A percentile compares a stretch with the other conserved stretches of the same genome.
Evolutionary conservation across 37 sponge, comb jelly and placozoan genomes (phyloP).

Genomic region (Cliona cf. orientalis): DNA sequence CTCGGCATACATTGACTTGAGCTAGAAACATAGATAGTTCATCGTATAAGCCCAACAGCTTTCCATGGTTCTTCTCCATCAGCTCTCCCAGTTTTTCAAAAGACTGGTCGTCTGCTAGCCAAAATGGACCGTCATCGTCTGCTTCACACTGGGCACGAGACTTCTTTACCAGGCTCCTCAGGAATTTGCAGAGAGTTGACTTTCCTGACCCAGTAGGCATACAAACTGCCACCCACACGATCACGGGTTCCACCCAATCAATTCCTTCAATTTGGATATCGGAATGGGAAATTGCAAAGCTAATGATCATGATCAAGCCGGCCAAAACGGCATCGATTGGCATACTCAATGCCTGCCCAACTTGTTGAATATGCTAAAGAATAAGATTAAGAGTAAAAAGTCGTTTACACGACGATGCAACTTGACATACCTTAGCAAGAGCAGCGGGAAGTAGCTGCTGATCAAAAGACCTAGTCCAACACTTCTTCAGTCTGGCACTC

Average conservation of each 20-base stretch:
- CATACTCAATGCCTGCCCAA: not conserved
- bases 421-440: not conserved
- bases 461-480: slow-evolving; percentile 10
- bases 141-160: not conserved
- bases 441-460: not conserved
- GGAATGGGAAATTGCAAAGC: slow-evolving; percentile 25
- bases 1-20: slow-evolving; percentile 37
- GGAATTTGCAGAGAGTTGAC: slow-evolving; percentile 28
- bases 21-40: slow-evolving; percentile 19
- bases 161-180: slow-evolving; percentile 5
- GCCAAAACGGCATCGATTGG: slow-evolving; percentile 24
- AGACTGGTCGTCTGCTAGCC: slow-evolving; percentile 9
- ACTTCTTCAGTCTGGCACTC: slow-evolving; percentile 2
- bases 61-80: not conserved
- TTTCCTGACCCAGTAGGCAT: slow-evolving; percentile 53
- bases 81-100: slow-evolving; percentile 9
- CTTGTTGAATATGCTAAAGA: not conserved
- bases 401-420: not conserved
- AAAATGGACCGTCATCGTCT: not conserved
- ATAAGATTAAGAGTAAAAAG: not conserved
- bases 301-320: not conserved
- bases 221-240: slow-evolving; percentile 43
- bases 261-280: slow-evolving; percentile 1
- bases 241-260: slow-evolving; percentile 40
- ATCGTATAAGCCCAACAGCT: slow-evolving; percentile 11